Evolutionary conservation across 1,140 invertebrate species (phyloP), one percentile per base, ranked within the genome.

Genomic region (Proales similis): DNA sequence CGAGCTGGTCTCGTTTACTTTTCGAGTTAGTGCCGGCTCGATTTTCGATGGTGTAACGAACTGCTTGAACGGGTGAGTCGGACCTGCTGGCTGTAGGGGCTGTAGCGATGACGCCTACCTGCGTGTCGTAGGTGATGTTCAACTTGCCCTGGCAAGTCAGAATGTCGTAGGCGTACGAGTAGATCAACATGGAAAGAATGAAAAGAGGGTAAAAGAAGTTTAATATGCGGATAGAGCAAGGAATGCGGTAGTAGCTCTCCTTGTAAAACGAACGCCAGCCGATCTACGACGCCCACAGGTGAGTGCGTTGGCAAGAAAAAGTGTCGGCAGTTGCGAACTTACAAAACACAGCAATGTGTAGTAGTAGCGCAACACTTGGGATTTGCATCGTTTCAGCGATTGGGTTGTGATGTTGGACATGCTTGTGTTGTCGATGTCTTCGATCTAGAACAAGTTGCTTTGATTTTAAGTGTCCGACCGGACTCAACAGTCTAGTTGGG

Each of bases 111-210:
- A 32, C 3, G 1, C 20, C 65, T 53, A 72, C 70, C 67, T 67
- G 26, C 9, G 66, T 71, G 64, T 74, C 71, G 33, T 65, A 65
- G 2, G 63, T 39, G 7, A 73, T 53, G 64, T 74, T 66, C 2
- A 74, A 67, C 65, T 72, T 73, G 68, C 71, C 73, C 63, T 73
- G 69, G 66, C 72, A 74, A 17, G 70, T 68, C 7, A 72, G 49
- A 22, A 73, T 67, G 46, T 74, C 71, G 64, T 72, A 74, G 9
- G 68, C 66, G 66, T 74, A 73, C 7, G 68, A 70, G 64, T 72
- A 74, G 22, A 73, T 46, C 22, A 74, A 47, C 12, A 74, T 62
- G 6, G 70, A 46, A 2, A 71, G 47, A 6, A 74, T 67, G 20
- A 72, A 63, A 11, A 67, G 30, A 1, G 70, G 68, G 48, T 74